Conservation (phyloP, 2,797 vertebrate genomes). For the Sphenodon punctatus region DNA sequence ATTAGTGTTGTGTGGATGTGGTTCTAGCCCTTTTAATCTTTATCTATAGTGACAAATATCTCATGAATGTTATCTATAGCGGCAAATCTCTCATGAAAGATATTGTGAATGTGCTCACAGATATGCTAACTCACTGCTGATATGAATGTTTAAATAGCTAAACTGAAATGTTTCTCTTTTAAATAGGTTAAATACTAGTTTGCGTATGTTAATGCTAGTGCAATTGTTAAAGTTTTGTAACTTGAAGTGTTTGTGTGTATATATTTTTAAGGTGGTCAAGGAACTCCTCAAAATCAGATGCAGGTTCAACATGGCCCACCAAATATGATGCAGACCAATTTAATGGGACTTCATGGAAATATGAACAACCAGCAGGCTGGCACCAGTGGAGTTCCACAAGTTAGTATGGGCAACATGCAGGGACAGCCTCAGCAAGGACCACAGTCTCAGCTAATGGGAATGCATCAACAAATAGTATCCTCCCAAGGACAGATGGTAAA, state of each 20-base stretch:
- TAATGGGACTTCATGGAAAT: slow-evolving; percentile 91
- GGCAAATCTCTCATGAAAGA: too few species aligned
- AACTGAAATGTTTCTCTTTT: not conserved
- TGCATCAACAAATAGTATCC: slow-evolving; percentile 93
- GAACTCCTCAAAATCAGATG: slow-evolving; percentile 89
- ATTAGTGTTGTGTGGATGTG: not conserved
- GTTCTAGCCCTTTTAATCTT: fast-evolving
- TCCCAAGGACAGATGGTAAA: slow-evolving; percentile 93
- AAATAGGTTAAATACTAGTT: not conserved
- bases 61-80: too few species aligned
- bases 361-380: slow-evolving; percentile 86
- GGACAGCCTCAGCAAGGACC: slow-evolving; percentile 89
- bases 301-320: slow-evolving; percentile 83
- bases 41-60: not conserved
- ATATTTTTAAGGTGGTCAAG: slow-evolving; percentile 83
- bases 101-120: not conserved
- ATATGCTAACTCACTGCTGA: not conserved
- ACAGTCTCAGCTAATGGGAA: slow-evolving; percentile 93
- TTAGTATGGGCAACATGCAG: slow-evolving; percentile 83
- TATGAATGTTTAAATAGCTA: not conserved
- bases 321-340: slow-evolving; percentile 87
- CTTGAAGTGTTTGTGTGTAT: not conserved
- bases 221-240: slow-evolving; percentile 29
- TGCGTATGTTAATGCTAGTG: slow-evolving; percentile 1
- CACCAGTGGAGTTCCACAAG: slow-evolving; percentile 80